Evolutionary conservation across 2,113 vertebrate species (phyloP), one percentile per base, ranked within the genome.

Genomic region (Chamaea fasciata): DNA sequence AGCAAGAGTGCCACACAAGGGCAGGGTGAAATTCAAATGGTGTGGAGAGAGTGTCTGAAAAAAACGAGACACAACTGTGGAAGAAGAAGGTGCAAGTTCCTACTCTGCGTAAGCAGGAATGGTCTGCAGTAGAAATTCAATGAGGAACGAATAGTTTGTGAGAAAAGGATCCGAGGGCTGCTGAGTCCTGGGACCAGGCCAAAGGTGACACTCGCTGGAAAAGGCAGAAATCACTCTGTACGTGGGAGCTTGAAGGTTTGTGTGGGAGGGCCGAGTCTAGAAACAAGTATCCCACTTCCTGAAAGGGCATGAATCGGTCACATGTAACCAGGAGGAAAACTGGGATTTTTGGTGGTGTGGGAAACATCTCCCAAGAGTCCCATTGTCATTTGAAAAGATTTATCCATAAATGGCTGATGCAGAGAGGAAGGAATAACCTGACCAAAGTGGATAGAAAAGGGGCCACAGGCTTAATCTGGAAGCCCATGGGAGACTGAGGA

Each of bases 171-270:
- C 47, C 20, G 13, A 6, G 52, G 15, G 16, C 21, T 71, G 53
- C 44, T 53, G 42, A 12, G 15, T 53, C 20, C 35, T 70, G 33
- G 26, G 44, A n/a, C 27, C 31, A 62, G n/a, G 46, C 42, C 57
- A 86, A 52, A 83, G 57, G 60, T 21, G 53, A 49, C 13, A 35
- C 13, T 49, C 8, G 5, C 18, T 55, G 55, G 60, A 71, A 83
- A 83, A 73, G n/a, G 31, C n/a, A 80, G 24, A 65, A 62, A 63
- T 81, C 33, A 21, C 1, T 2, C 19, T 73, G 37, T 23, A 46
- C 1, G 0, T 11, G 55, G 74, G 74, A 81, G 5, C 20, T 41
- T 39, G 39, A 55, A 79, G 19, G n/a, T 23, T 21, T 0, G 2
- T 44, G 39, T 46, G 35, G 26, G 35, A 88, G 30, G 24, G 30